Conservation (phyloP, 2,888 invertebrate genomes). For the Cephus pulcher region DNA sequence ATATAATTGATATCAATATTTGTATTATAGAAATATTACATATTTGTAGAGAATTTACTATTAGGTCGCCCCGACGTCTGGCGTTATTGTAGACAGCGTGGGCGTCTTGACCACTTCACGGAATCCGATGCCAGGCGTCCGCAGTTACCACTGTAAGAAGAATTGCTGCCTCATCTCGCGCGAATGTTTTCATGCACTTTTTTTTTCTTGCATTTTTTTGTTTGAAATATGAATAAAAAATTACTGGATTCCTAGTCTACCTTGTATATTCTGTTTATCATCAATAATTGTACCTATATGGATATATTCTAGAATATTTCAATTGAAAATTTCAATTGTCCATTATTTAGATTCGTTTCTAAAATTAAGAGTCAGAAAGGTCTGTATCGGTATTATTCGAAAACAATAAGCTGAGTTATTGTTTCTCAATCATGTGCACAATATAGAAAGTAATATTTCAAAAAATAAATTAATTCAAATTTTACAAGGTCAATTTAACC, state of each 20-base stretch:
- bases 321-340: not conserved
- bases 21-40: not conserved
- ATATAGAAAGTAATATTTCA: too few species aligned
- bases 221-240: too few species aligned
- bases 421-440: too few species aligned
- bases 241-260: too few species aligned
- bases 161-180: not conserved
- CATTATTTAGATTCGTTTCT: too few species aligned
- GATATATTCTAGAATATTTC: not conserved
- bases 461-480: too few species aligned
- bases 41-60: not conserved
- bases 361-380: not conserved
- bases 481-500: too few species aligned
- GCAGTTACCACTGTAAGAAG: not conserved
- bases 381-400: not conserved
- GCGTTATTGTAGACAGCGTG: not conserved
- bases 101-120: not conserved
- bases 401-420: not conserved
- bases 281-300: too few species aligned
- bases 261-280: too few species aligned
- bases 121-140: not conserved
- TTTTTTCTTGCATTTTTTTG: too few species aligned
- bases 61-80: not conserved
- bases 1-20: not conserved
- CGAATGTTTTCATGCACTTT: not conserved